Evolutionary conservation across 2,888 invertebrate species (phyloP).

Genomic region (Acanthopleura granulata): DNA sequence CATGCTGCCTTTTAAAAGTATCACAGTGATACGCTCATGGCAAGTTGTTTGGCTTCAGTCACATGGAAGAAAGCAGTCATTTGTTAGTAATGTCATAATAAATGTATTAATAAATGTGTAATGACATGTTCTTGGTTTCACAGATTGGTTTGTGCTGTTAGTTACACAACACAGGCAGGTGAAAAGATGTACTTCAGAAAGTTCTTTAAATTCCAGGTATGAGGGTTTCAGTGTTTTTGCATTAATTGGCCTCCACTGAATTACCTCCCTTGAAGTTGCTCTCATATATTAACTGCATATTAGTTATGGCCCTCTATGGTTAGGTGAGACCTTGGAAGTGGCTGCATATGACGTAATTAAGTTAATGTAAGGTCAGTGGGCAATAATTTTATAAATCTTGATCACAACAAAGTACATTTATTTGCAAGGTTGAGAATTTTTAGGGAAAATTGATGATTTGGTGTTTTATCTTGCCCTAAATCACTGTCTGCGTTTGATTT

Average conservation of each 20-base stretch:
- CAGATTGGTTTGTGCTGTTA: slow-evolving; percentile 95
- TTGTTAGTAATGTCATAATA: not conserved
- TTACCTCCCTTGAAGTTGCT: too few species aligned
- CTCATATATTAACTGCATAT: not conserved
- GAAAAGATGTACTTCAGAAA: slow-evolving; percentile 89
- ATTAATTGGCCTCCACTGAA: not conserved
- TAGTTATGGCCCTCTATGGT: too few species aligned
- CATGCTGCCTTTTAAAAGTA: not conserved
- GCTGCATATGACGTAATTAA: too few species aligned
- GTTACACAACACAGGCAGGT: slow-evolving; percentile 81
- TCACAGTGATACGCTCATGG: not conserved
- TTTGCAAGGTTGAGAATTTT: too few species aligned
- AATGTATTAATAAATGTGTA: too few species aligned
- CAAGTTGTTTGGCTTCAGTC: not conserved
- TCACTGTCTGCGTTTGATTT: too few species aligned
- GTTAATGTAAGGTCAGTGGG: too few species aligned
- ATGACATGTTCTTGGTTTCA: not conserved
- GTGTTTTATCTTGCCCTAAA: too few species aligned
- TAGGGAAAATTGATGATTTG: too few species aligned
- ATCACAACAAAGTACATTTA: too few species aligned
- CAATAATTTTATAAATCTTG: too few species aligned
- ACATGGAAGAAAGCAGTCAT: not conserved
- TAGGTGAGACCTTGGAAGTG: too few species aligned
- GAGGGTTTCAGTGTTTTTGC: slow-evolving; percentile 1
- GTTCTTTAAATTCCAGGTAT: slow-evolving; percentile 90